These are phyloP conservation scores for Porites lutea DNA, from an alignment of 64 coral and sea anemone species.

Conservation along the genomic window DNA sequence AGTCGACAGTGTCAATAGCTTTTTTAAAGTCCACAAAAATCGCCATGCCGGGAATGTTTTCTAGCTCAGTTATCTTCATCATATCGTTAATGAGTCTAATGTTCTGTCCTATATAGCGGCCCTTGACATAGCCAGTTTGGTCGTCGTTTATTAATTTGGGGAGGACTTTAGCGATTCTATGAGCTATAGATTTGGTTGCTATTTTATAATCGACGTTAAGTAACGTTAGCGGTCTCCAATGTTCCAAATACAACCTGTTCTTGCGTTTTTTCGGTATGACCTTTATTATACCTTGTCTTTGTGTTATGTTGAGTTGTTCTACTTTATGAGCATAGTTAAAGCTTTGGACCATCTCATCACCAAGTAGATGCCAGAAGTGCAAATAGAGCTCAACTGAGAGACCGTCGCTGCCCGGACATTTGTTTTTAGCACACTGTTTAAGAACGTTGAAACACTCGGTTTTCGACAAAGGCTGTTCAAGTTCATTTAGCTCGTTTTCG, in stretches of 20 bases:
- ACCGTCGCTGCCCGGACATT: not conserved
- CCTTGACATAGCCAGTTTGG: not conserved
- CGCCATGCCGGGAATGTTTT: not conserved
- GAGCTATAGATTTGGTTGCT: not conserved
- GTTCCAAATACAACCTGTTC: not conserved
- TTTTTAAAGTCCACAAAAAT: slow-evolving; percentile 28
- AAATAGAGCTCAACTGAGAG: not conserved
- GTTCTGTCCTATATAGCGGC: not conserved
- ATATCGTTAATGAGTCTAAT: slow-evolving; percentile 11
- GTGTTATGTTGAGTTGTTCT: slow-evolving; percentile 7
- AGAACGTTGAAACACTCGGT: not conserved
- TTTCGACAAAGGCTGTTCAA: not conserved
- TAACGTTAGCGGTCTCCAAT: not conserved
- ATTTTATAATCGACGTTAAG: not conserved
- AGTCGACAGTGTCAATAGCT: slow-evolving; percentile 39
- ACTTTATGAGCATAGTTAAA: not conserved
- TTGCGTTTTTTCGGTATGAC: not conserved
- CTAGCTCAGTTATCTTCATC: not conserved
- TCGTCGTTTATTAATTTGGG: not conserved
- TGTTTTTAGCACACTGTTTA: not conserved
- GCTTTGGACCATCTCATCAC: not conserved
- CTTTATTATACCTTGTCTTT: slow-evolving; percentile 24
- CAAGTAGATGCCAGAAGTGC: not conserved
- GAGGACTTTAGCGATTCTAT: not conserved
- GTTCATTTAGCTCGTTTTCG: not conserved